Evolutionary conservation across 2,888 invertebrate species (phyloP), one percentile per base, ranked within the genome.

Genomic region (Iselma pallidipennis): DNA sequence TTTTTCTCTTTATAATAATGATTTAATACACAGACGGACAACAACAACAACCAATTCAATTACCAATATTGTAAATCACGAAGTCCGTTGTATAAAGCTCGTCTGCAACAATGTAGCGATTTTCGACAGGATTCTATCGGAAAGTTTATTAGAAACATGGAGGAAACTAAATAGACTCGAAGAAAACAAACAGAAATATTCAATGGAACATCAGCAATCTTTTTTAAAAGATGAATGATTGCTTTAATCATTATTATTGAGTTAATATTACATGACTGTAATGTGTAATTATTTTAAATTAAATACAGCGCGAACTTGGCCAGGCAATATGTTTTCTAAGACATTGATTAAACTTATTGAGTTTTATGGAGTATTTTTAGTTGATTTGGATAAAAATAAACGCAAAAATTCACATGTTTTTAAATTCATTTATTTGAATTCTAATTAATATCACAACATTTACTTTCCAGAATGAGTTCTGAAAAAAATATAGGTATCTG

Each of bases 391-490:
- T 7, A 26, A 51, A 49, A 50, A 6, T 25, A 50, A 29, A 50
- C n/a, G 16, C 23, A 33, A 33, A 33, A 19, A 4, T 10, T n/a
- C 9, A 29, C 29, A 26, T n/a, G 29, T 52, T 1, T 19, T 52
- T 59, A 7, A 6, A 59, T 26, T 53, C 29, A 52, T 61, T 61
- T 23, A 52, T 57, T n/a, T 45, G 23, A 45, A 57, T 42, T 21
- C 45, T 55, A 61, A 37, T 57, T 48, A 61, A 61, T 61, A 61
- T 61, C 61, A 61, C 61, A 61, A 61, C 61, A 61, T 54, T 61
- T 61, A 61, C 57, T 54, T 55, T 51, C 21, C 45, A 23, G 19
- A 59, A 16, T 52, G 10, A 23, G 5, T 21, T 45, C 45, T 12
- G 45, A 23, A 45, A 45, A 45, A 16, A 16, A 12, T 12, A 37